These are phyloP conservation scores for Campylomormyrus numenius DNA, from an alignment of 2,113 vertebrate genomes.

Conservation along the genomic window DNA sequence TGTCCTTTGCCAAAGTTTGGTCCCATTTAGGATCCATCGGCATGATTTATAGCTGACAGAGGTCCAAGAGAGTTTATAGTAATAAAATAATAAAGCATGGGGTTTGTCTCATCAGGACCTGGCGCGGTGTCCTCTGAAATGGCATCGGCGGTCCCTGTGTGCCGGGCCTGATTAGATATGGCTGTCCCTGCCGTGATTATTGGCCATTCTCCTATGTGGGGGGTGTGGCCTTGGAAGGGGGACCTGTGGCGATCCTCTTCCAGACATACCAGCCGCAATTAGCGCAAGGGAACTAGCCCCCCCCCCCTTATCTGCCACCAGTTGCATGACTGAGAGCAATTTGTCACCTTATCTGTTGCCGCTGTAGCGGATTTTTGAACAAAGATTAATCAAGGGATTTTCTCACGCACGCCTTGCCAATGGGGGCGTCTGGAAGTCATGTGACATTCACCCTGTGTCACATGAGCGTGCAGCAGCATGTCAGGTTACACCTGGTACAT, in stretches of 20 bases:
- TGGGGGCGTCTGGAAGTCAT: neutral
- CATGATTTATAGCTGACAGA: neutral
- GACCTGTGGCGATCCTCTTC: neutral
- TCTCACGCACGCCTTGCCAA: neutral
- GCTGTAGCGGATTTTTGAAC: neutral
- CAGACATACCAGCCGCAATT: neutral
- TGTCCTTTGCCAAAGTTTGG: neutral
- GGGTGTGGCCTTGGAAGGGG: neutral
- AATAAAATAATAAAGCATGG: neutral
- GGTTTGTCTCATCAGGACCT: neutral
- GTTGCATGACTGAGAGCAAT: constrained; percentile 22
- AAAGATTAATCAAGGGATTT: neutral
- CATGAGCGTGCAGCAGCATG: neutral
- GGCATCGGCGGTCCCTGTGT: neutral
- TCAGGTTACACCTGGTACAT: neutral
- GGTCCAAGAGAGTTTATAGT: neutral
- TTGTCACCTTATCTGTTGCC: constrained; percentile 5
- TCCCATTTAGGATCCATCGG: neutral
- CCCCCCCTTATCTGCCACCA: neutral
- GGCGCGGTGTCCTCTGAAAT: neutral
- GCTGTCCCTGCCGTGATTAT: neutral
- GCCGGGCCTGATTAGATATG: neutral
- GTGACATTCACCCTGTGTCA: neutral
- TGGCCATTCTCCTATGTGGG: neutral
- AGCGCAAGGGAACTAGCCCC: neutral